A percentile compares a stretch with the other conserved stretches of the same genome.
Evolutionary conservation across 2,888 invertebrate genomes (phyloP).

Genomic region (Pyrocoelia pectoralis): DNA sequence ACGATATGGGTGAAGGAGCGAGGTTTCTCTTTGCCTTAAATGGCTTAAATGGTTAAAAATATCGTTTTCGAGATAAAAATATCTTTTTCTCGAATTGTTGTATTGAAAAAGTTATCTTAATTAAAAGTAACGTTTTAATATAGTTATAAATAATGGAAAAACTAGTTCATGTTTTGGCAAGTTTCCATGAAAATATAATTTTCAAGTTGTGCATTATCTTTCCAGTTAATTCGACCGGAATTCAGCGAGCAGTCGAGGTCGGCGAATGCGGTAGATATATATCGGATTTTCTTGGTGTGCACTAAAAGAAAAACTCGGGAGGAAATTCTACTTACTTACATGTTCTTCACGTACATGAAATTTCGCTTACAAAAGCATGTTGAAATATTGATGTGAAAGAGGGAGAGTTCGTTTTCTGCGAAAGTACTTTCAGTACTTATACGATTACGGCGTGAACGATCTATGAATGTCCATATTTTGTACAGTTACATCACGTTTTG

Average conservation of each 20-base stretch:
- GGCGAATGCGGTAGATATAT: conserved; percentile 34
- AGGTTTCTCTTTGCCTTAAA: conserved; percentile 2
- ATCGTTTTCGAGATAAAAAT: no score
- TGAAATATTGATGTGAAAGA: not conserved
- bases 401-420: not conserved
- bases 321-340: conserved; percentile 12
- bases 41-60: no score
- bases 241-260: conserved; percentile 25
- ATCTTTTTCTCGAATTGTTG: no score
- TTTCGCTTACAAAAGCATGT: conserved; percentile 4
- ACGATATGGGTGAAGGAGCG: conserved; percentile 2
- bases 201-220: conserved; percentile 30
- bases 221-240: conserved; percentile 29
- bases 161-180: conserved; percentile 28
- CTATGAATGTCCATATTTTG: not conserved
- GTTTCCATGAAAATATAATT: conserved; percentile 30
- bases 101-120: not conserved
- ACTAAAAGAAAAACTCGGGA: conserved; percentile 38
- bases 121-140: not conserved
- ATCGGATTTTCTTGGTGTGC: conserved; percentile 30
- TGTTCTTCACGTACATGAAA: conserved; percentile 4
- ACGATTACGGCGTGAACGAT: not conserved
- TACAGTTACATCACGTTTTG: not conserved
- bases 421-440: not conserved
- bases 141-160: conserved; percentile 20